Base-by-base conservation (phyloP, 1,140 invertebrate genomes). In the Anoplolepis gracilipes region DNA sequence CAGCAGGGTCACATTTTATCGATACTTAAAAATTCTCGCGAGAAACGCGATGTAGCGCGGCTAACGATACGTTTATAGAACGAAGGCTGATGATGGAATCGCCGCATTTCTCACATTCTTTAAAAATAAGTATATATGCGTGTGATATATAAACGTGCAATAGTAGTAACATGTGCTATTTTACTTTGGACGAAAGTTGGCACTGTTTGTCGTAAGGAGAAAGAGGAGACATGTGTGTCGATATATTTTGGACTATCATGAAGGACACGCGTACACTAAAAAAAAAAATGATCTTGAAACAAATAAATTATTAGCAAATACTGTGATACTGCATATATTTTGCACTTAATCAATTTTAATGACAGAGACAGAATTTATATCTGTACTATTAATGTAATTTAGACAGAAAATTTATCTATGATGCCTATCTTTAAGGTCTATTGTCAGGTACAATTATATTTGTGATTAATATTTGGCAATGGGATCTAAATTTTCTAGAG, bases 51-150 rank as follows among this genome's bases (percentile, higher is more conserved):
- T n/a, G 5, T 33, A 46, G 7, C 13, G 2, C 19, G 39, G 11
- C 75, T 62, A 61, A 77, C 6, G 11, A 78, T 49, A 25, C 39
- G 39, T 65, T 78, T 49, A 65, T 65, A 78, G 59, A 46, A 46
- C n/a, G 28, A 64, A 78, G 39, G 57, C 19, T 77, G 25, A 46
- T 30, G 53, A 39, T 39, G 22, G 72, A 61, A 76, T 39, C 33
- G 33, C 4, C 33, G 7, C n/a, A 55, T 16, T 65, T 65, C 42
- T 65, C 59, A 33, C 59, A 10, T 78, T 39, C 39, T 65, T 78
- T 78, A 28, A 19, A 78, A 78, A 49, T 65, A 64, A 65, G 25
- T 64, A 36, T 55, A 7, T n/a, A 39, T n/a, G 8, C 36, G 0
- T 39, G 36, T 39, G 36, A 19, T 42, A 10, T 36, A 36, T 8